phyloP scores from a whole-genome alignment of 2,113 vertebrate species.

The Clarias gariepinus region DNA sequence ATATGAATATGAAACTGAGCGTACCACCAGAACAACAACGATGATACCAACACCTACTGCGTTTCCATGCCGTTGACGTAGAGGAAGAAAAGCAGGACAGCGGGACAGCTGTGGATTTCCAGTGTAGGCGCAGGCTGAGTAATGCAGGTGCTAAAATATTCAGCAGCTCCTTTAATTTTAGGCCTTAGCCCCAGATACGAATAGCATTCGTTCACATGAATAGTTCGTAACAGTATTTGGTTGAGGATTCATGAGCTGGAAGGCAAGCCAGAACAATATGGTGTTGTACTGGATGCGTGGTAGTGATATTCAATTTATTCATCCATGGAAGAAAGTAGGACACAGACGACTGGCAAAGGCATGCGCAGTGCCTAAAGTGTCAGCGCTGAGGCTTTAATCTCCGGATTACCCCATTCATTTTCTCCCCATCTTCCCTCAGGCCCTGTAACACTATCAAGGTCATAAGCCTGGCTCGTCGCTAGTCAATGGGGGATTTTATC shows the following conservation, averaged over 20 bases:
- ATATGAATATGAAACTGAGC: slow-evolving; percentile 4
- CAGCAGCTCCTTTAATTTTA: slow-evolving; percentile 38
- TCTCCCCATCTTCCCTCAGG: slow-evolving; percentile 30
- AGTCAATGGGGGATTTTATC: not conserved
- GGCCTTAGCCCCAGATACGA: slow-evolving; percentile 1
- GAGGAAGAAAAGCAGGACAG: not conserved
- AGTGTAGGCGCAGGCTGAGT: not conserved
- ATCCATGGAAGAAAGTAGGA: slow-evolving; percentile 24
- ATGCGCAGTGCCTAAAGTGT: slow-evolving; percentile 19
- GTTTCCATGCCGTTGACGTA: not conserved
- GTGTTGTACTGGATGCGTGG: not conserved
- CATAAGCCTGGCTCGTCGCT: not conserved
- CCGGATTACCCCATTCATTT: slow-evolving; percentile 35
- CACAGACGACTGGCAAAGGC: slow-evolving; percentile 13
- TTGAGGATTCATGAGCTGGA: not conserved
- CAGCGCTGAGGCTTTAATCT: slow-evolving; percentile 34
- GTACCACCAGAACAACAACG: not conserved
- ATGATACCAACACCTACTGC: not conserved
- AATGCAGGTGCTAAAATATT: slow-evolving; percentile 39
- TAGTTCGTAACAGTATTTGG: not conserved
- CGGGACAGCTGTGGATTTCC: not conserved
- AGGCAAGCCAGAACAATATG: not conserved
- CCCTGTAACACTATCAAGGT: slow-evolving; percentile 17
- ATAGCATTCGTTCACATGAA: not conserved
- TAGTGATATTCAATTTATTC: not conserved